Evolutionary conservation across 2,888 invertebrate species (phyloP).

Genomic region (Zaprionus obscuricornis): DNA sequence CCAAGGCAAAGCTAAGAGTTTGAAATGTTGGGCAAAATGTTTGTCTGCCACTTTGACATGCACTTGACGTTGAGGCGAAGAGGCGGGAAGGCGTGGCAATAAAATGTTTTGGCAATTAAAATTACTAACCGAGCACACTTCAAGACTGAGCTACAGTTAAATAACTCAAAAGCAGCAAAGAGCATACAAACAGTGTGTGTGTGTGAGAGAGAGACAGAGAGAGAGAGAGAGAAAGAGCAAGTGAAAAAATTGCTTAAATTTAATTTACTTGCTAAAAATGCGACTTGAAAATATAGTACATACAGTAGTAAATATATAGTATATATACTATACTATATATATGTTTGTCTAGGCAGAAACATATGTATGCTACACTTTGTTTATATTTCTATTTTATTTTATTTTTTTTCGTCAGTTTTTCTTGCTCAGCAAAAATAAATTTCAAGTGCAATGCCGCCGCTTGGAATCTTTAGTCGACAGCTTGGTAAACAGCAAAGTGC

Average conservation of each 20-base stretch:
- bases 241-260: slow-evolving; percentile 40
- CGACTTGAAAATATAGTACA: too few species aligned
- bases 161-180: too few species aligned
- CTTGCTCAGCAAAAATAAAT: slow-evolving; percentile 36
- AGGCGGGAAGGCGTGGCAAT: slow-evolving; percentile 2
- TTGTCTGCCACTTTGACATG: slow-evolving; percentile 25
- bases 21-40: slow-evolving; percentile 21
- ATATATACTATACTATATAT: too few species aligned
- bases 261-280: slow-evolving; percentile 49
- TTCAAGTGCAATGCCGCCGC: slow-evolving; percentile 71
- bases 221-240: too few species aligned
- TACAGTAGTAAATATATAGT: too few species aligned
- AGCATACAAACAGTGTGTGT: too few species aligned
- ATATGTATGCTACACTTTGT: background rate
- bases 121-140: slow-evolving; percentile 1
- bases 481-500: slow-evolving; percentile 37
- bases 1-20: background rate
- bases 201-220: too few species aligned
- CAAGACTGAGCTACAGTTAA: too few species aligned
- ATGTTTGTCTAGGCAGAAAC: too few species aligned
- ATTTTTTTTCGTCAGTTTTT: too few species aligned
- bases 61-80: slow-evolving; percentile 2
- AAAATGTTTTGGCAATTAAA: slow-evolving; percentile 6
- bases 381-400: background rate
- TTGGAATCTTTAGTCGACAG: slow-evolving; percentile 40